Evolutionary conservation across 2,888 invertebrate species (phyloP), one percentile per base, ranked within the genome.

Genomic region (Lycaena phlaeas): DNA sequence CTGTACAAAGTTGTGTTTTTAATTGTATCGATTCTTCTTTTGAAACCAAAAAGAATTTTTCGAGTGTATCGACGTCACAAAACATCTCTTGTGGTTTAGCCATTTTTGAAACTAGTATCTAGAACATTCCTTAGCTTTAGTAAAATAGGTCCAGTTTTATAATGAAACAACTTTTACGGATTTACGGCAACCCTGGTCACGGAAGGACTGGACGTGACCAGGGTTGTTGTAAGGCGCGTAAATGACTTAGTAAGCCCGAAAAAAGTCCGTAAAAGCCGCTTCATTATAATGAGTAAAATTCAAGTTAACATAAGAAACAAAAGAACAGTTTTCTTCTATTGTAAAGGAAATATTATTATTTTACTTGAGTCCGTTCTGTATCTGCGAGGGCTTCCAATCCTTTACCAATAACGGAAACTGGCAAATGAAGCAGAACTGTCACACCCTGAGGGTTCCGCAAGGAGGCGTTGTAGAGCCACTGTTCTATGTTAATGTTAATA

Each of bases 311-410:
- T n/a, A n/a, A n/a, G n/a, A n/a, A n/a, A n/a, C n/a, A n/a, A n/a
- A n/a, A n/a, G n/a, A n/a, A n/a, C n/a, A n/a, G n/a, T n/a, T n/a
- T n/a, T n/a, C n/a, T n/a, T n/a, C n/a, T n/a, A n/a, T n/a, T n/a
- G n/a, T n/a, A n/a, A n/a, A n/a, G 15, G 6, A 41, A 39, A 12
- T 22, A 14, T n/a, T n/a, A n/a, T 17, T 11, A 27, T 17, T n/a
- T n/a, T 62, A 85, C 85, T 70, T 82, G 81, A 1, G 72, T 65
- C 46, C 81, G 66, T 44, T 81, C 74, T 26, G 77, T 66, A 53
- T 81, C 73, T n/a, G 77, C 64, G 27, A 86, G 58, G 3, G 68
- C 84, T 14, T 85, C 81, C 31, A 84, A 68, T 4, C 74, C 67
- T 36, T 71, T 77, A 7, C 56, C 64, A 9, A 84, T 49, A 25